Evolutionary conservation across 2,888 invertebrate genomes (phyloP), one percentile per base, ranked within the genome.

Genomic region (Lydus trimaculatus): DNA sequence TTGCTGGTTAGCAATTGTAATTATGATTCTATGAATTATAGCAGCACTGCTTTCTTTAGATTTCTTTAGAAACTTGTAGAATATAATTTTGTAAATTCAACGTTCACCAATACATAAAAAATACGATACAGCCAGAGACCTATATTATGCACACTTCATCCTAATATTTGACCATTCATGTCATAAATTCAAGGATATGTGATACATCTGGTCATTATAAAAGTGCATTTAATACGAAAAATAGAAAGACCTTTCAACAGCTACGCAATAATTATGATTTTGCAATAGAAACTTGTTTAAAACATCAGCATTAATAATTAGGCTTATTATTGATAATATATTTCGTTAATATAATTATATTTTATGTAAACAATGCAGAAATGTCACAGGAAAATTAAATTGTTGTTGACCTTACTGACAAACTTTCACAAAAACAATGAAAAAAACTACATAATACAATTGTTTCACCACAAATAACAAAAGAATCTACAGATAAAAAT

Each of bases 371-470:
- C 28, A 56, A 25, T 56, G 28, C 7, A 56, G 28, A 56, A 56
- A 56, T 56, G 56, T 56, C 56, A 28, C 28, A 28, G 15, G 56
- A 28, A 56, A 56, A 23, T 48, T n/a, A 48, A 48, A 23, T 56
- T 56, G 25, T 56, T 25, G 56, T 56, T 56, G 56, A 56, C 56
- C 56, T 56, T 43, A 48, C 9, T 48, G 48, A 3, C 1, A 9
- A 9, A 56, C 56, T 56, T 56, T 56, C 56, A 56, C 25, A n/a
- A n/a, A 56, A 56, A 1, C 11, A 56, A 25, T 3, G 15, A 66
- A 61, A 70, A 66, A 58, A 66, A 59, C 63, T 66, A 69, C 64
- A 17, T 39, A 63, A 64, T 61, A 4, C 28, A 69, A 69, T 66
- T 69, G 66, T 69, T 64, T 64, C 66, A 59, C 25, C 23, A 67